Base-by-base conservation (phyloP, 2,888 invertebrate genomes). In the Cryptocephalus moraei region DNA sequence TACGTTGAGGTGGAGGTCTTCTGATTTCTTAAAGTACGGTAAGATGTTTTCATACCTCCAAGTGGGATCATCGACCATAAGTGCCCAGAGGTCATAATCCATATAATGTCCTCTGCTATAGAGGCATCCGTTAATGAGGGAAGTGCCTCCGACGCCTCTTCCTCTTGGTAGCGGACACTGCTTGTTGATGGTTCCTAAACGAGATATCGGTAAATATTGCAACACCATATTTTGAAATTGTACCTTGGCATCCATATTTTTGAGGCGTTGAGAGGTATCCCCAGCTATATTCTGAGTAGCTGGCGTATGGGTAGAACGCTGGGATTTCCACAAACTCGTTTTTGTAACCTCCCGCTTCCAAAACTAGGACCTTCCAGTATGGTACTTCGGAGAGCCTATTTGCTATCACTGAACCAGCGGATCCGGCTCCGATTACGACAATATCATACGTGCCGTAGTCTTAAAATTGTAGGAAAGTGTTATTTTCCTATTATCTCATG, bases 241-340 rank as follows among this genome's bases (percentile, higher is more conserved):
- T 53, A 74, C 80, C 78, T 44, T 73, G 69, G 49, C 85, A 85
- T 1, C 81, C 76, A 12, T 72, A 72, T 1, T 73, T 70, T 57
- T 85, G 83, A 0, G 77, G 79, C 56, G 81, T 79, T 51, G 82
- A 80, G 41, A 75, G 75, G 66, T 83, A 86, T 41, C 79, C 79
- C 86, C 86, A 87, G 53, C 84, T 79, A 59, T 80, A 81, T 31
- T 51, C 39, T 11, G 48, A 42, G 14, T 38, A 41, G 12, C 22
- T n/a, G 11, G 38, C 34, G 9, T 14, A 22, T 1, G 22, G 32
- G 34, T 8, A 39, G 14, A 34, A 47, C 6, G n/a, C 33, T 8
- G 47, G 45, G 33, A 50, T 44, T 6, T 40, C 41, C n/a, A 45
- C 6, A 6, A 47, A 42, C 4, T 40, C 45, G 38, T 45, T 39